phyloP scores from a whole-genome alignment of 2,113 vertebrate species.

The Syngnathus floridae region DNA sequence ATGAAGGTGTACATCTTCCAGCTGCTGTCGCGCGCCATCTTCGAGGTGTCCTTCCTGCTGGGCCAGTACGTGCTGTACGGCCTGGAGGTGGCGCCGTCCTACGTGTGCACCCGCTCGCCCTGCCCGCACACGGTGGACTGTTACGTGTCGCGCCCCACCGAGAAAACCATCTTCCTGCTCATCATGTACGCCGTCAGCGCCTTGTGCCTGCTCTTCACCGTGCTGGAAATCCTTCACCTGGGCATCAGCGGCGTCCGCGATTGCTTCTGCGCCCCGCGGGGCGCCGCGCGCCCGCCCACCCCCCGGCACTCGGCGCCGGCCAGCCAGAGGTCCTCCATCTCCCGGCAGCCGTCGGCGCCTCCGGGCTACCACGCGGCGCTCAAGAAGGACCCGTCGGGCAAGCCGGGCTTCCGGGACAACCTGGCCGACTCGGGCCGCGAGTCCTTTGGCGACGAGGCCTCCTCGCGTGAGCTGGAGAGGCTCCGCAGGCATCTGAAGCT shows the following conservation, averaged over 20 bases:
- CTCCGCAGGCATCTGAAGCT: slow-evolving; percentile 77
- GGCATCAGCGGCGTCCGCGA: slow-evolving; percentile 80
- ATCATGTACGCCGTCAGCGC: slow-evolving; percentile 83
- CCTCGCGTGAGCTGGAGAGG: slow-evolving; percentile 69
- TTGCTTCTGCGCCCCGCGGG: slow-evolving; percentile 56
- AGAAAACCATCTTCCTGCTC: slow-evolving; percentile 87
- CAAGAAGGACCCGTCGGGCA: slow-evolving; percentile 68
- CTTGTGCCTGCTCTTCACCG: slow-evolving; percentile 81
- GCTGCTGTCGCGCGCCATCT: slow-evolving; percentile 73
- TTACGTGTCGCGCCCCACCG: slow-evolving; percentile 84
- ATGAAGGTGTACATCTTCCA: slow-evolving; percentile 86
- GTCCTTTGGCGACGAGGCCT: slow-evolving; percentile 66
- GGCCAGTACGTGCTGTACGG: slow-evolving; percentile 86
- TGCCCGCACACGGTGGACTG: slow-evolving; percentile 86
- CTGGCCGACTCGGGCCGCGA: slow-evolving; percentile 64
- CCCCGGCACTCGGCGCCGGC: slow-evolving; percentile 50
- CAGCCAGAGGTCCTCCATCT: slow-evolving; percentile 66
- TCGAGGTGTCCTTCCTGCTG: slow-evolving; percentile 79
- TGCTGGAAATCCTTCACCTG: slow-evolving; percentile 82
- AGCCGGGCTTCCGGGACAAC: slow-evolving; percentile 70
- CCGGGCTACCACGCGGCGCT: slow-evolving; percentile 81
- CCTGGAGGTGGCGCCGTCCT: slow-evolving; percentile 77
- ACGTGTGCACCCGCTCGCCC: slow-evolving; percentile 77
- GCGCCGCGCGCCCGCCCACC: slow-evolving; percentile 6
- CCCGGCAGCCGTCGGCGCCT: slow-evolving; percentile 71